phyloP scores from a whole-genome alignment of 1,140 invertebrate genomes.

The Latrodectus geometricus region DNA sequence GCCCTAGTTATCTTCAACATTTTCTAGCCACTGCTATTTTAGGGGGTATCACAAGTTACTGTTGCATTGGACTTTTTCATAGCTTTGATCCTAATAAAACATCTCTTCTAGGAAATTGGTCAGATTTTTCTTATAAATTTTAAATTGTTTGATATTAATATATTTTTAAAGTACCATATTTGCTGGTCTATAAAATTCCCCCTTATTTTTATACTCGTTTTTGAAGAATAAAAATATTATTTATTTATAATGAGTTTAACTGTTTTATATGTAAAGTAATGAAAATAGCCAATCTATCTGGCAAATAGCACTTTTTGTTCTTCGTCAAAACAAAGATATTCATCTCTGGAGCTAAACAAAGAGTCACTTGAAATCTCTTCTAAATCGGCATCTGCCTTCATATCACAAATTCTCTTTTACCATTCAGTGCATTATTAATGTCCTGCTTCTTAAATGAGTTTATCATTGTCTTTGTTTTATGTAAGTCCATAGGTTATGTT shows the following conservation, averaged over 20 bases:
- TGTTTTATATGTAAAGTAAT: not conserved
- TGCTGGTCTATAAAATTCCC: not conserved
- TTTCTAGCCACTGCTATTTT: constrained; percentile 4
- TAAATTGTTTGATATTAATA: not conserved
- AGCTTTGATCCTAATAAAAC: constrained; percentile 17
- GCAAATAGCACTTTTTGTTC: too few relatives aligned
- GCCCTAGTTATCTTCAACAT: constrained; percentile 30
- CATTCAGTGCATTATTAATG: too few relatives aligned
- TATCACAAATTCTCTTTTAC: too few relatives aligned
- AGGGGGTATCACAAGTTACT: constrained; percentile 19
- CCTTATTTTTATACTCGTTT: not conserved
- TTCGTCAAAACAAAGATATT: too few relatives aligned
- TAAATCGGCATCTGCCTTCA: too few relatives aligned
- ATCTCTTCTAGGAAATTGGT: constrained; percentile 28
- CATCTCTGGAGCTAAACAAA: too few relatives aligned
- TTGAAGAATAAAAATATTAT: not conserved
- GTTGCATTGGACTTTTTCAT: constrained; percentile 29
- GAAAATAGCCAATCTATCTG: too few relatives aligned
- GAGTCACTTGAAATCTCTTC: too few relatives aligned
- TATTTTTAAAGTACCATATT: not conserved
- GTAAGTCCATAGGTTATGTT: too few relatives aligned
- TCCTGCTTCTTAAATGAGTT: too few relatives aligned
- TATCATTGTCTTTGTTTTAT: too few relatives aligned
- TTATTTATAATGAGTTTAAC: too few relatives aligned
- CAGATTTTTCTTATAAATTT: not conserved